Percentiles rank a stretch among this genome's conserved stretches.
Conservation (phyloP, 2,797 vertebrate species). For the Spheniscus humboldti region DNA sequence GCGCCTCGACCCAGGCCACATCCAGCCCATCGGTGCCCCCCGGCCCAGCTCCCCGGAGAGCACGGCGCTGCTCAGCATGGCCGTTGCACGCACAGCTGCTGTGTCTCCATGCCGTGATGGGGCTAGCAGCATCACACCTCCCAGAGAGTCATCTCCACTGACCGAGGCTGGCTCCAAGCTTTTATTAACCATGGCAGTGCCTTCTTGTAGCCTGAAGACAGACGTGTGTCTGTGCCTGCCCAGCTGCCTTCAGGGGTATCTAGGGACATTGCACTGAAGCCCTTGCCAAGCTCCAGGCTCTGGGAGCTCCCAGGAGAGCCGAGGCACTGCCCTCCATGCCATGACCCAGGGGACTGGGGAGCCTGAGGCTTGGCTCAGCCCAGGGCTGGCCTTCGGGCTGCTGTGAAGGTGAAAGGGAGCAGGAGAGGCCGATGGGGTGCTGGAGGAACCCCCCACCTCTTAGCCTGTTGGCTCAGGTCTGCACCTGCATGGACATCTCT, state of each 20-base stretch:
- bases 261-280: neutral
- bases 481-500: neutral
- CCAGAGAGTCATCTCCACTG: neutral
- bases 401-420: neutral
- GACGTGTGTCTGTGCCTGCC: neutral
- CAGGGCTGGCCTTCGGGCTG: neutral
- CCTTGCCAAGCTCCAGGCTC: neutral
- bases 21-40: neutral
- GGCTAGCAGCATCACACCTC: neutral
- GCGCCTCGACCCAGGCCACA: neutral
- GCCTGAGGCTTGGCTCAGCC: neutral
- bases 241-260: neutral
- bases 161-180: neutral
- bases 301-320: neutral
- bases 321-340: neutral
- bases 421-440: rapidly evolving
- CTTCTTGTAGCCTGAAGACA: neutral
- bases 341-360: neutral
- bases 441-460: neutral
- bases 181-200: neutral
- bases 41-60: rapidly evolving
- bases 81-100: neutral
- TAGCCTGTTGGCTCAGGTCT: neutral
- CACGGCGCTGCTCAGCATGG: neutral
- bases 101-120: neutral